Conservation (phyloP, 2,888 invertebrate genomes). For the Drosophila formosana region DNA sequence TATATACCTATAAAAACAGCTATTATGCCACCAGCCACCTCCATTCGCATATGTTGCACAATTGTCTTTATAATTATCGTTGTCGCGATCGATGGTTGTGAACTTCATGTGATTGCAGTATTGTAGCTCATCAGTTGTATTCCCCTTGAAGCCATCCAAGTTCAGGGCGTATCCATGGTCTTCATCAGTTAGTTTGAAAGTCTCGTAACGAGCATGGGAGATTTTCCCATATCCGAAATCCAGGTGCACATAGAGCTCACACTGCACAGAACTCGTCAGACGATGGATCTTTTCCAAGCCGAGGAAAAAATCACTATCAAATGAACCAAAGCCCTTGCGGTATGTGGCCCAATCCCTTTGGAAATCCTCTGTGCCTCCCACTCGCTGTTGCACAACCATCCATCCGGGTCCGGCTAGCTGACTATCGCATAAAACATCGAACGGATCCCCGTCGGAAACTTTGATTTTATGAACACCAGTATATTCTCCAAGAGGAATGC, state of each 20-base stretch:
- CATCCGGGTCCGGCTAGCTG: background rate
- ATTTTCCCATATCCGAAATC: background rate
- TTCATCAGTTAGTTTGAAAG: background rate
- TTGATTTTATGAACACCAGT: background rate
- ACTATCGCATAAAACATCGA: background rate
- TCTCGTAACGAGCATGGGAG: background rate
- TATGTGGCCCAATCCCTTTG: background rate
- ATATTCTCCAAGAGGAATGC: background rate
- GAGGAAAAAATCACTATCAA: background rate
- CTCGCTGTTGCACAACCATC: background rate
- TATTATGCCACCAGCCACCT: no score
- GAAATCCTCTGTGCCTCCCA: background rate
- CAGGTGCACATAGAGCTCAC: background rate
- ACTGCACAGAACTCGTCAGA: background rate
- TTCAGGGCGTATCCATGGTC: background rate
- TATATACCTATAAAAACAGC: no score
- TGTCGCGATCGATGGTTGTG: background rate
- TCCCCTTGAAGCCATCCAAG: background rate
- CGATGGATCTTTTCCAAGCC: constrained; percentile 4
- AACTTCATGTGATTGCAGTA: background rate
- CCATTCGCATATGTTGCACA: no score
- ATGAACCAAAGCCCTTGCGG: background rate
- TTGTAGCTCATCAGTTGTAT: background rate
- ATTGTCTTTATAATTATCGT: background rate
- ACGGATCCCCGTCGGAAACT: background rate